phyloP scores from a whole-genome alignment of 2,113 vertebrate species.

The Ciconia stormi region DNA sequence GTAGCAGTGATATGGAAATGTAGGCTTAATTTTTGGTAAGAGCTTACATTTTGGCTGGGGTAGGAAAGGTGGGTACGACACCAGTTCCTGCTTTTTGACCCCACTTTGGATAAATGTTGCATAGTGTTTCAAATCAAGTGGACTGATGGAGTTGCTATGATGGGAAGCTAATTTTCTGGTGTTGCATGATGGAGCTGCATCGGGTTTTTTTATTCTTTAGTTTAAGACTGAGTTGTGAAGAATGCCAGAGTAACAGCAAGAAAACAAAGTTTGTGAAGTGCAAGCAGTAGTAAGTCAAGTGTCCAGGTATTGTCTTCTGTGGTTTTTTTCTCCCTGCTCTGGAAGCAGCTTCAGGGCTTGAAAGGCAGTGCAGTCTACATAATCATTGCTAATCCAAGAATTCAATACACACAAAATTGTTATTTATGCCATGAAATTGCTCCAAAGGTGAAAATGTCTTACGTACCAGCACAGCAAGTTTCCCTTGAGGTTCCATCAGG shows the following conservation, averaged over 20 bases:
- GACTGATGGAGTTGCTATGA: background rate
- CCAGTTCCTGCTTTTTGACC: background rate
- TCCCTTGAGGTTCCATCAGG: background rate
- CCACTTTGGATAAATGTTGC: background rate
- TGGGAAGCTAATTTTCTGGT: background rate
- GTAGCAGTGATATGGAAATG: background rate
- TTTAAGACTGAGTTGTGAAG: background rate
- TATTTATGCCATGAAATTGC: slow-evolving; percentile 18
- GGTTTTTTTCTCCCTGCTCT: background rate
- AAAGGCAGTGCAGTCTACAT: background rate
- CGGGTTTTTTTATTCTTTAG: background rate
- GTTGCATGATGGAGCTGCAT: background rate
- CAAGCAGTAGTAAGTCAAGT: background rate
- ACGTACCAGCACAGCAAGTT: background rate
- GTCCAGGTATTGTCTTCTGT: background rate
- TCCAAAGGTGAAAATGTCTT: slow-evolving; percentile 11
- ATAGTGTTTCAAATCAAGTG: background rate
- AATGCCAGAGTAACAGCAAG: background rate
- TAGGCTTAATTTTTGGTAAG: slow-evolving; percentile 11
- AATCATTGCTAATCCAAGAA: background rate
- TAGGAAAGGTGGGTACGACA: background rate
- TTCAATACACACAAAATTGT: background rate
- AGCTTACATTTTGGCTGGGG: background rate
- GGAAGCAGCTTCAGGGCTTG: background rate
- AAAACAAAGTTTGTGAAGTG: background rate